Percentiles rank a stretch among this genome's conserved stretches.
Conservation (phyloP, 2,888 invertebrate species). For the Volucella inanis region DNA sequence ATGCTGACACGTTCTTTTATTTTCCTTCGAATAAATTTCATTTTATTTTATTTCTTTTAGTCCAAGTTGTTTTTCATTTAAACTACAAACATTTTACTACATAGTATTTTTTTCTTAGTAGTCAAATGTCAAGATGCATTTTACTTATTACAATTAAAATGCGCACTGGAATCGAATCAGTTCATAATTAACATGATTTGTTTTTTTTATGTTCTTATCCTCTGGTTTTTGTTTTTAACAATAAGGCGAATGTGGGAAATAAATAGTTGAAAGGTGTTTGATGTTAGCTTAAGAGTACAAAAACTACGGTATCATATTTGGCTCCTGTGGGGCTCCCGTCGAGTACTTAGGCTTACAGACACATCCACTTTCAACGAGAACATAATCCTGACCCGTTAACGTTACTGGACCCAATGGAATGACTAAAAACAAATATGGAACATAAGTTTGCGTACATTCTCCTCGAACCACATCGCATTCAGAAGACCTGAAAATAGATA, state of each 20-base stretch:
- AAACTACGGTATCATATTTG: slow-evolving; percentile 83
- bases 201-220: not conserved
- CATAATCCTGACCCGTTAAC: slow-evolving; percentile 95
- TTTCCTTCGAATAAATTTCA: slow-evolving; percentile 30
- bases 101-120: slow-evolving; percentile 9
- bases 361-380: slow-evolving; percentile 97
- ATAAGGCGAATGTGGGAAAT: slow-evolving; percentile 17
- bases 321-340: slow-evolving; percentile 82
- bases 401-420: slow-evolving; percentile 95
- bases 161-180: slow-evolving; percentile 60
- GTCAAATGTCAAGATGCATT: slow-evolving; percentile 2
- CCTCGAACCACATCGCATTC: slow-evolving; percentile 95
- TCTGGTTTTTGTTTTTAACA: slow-evolving; percentile 8
- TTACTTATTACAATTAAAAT: slow-evolving; percentile 40
- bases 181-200: slow-evolving; percentile 16
- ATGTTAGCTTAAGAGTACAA: slow-evolving; percentile 45
- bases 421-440: slow-evolving; percentile 95
- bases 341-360: slow-evolving; percentile 88
- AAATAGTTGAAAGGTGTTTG: slow-evolving; percentile 23
- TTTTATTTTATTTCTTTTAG: slow-evolving; percentile 33
- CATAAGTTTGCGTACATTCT: slow-evolving; percentile 93
- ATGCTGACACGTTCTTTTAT: slow-evolving; percentile 11
- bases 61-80: slow-evolving; percentile 35
- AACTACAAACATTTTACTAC: slow-evolving; percentile 9
- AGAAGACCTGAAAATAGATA: slow-evolving; percentile 87